phyloP scores from a whole-genome alignment of 2,888 invertebrate genomes.

The Dicroscelio sp. region DNA sequence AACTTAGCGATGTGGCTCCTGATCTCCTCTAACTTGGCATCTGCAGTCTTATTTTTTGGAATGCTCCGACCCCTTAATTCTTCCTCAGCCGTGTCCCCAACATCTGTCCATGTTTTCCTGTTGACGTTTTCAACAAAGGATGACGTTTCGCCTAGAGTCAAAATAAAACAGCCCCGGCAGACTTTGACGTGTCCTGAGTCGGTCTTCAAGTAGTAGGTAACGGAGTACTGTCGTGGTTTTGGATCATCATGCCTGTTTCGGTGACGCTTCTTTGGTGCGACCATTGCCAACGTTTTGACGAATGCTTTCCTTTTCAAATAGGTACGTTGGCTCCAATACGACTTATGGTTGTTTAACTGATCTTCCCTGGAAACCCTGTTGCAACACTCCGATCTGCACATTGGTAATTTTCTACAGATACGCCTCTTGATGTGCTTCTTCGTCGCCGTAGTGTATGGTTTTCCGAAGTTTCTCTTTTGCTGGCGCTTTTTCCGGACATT shows the following conservation, averaged over 20 bases:
- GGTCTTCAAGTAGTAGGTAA: slow-evolving; percentile 14
- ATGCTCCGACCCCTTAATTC: not conserved
- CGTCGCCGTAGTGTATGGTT: not conserved
- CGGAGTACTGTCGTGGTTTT: slow-evolving; percentile 21
- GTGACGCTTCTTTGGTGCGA: not conserved
- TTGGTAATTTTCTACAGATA: not conserved
- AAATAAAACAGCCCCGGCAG: slow-evolving; percentile 55
- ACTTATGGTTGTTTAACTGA: slow-evolving; percentile 28
- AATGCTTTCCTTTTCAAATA: slow-evolving; percentile 5
- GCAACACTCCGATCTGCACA: no score
- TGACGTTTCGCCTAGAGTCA: slow-evolving; percentile 49
- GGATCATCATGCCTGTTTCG: not conserved
- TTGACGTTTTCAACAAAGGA: not conserved
- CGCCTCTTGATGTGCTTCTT: slow-evolving; percentile 19
- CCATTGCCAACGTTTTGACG: not conserved
- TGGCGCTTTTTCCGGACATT: not conserved
- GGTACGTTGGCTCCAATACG: slow-evolving; percentile 42
- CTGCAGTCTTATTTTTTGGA: not conserved
- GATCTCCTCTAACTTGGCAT: slow-evolving; percentile 42
- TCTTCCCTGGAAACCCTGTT: no score
- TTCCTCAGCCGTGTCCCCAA: not conserved
- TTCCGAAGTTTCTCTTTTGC: slow-evolving; percentile 44
- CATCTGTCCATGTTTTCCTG: not conserved
- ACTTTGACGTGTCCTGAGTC: slow-evolving; percentile 20
- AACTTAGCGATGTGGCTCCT: slow-evolving; percentile 52